Conservation (phyloP, 2,797 vertebrate species). For the Chelonia mydas region DNA sequence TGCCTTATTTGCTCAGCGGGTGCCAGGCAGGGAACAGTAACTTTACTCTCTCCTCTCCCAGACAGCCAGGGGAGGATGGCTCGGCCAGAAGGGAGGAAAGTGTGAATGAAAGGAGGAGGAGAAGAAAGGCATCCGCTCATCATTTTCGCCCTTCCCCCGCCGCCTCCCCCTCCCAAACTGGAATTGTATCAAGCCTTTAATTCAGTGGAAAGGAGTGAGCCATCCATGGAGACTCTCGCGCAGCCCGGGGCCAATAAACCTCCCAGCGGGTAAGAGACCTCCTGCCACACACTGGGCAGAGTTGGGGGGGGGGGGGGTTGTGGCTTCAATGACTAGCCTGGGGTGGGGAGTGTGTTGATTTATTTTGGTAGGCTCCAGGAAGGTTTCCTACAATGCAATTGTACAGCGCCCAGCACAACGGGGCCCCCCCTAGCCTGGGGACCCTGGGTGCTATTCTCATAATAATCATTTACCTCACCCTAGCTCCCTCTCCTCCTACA, state of each 20-base stretch:
- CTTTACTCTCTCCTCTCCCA: neutral
- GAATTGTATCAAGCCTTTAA: neutral
- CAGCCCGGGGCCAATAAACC: conserved; percentile 72
- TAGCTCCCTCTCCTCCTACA: neutral
- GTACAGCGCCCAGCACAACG: neutral
- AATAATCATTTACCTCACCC: neutral
- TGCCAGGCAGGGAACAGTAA: neutral
- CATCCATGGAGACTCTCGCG: conserved; percentile 72
- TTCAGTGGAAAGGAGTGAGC: neutral
- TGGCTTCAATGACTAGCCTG: neutral
- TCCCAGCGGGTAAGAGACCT: conserved; percentile 75
- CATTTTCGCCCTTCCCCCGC: too few relatives aligned
- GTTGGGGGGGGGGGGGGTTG: neutral
- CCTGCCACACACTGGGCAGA: neutral
- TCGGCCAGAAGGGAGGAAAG: conserved; percentile 30
- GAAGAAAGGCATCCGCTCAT: neutral
- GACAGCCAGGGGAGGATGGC: conserved; percentile 28
- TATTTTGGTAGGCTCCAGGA: neutral
- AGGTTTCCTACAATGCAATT: neutral
- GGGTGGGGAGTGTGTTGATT: neutral
- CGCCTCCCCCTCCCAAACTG: neutral
- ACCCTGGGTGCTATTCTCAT: neutral
- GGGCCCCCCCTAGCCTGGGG: neutral
- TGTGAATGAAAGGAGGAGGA: conserved; percentile 46
- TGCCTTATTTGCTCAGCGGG: neutral